Conservation (phyloP, 1,140 invertebrate species). For the Pachyrhynchus sulphureomaculatus region DNA sequence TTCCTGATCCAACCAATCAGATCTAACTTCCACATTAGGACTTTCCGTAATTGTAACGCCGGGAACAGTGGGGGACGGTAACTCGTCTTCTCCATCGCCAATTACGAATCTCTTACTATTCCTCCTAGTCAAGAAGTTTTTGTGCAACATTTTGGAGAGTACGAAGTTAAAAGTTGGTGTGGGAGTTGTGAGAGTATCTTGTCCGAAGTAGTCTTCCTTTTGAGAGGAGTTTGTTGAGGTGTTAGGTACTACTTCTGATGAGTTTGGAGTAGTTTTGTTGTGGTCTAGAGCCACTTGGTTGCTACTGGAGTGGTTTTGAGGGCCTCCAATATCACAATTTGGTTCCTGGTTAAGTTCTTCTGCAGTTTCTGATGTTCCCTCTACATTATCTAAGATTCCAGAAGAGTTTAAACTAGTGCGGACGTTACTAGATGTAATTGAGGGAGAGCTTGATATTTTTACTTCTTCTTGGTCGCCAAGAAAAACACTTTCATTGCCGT, state of each 20-base stretch:
- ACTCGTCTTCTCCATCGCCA: conserved; percentile 45
- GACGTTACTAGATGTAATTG: too few species aligned
- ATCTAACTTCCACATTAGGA: conserved; percentile 22
- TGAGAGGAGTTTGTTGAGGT: neutral
- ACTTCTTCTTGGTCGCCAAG: too few species aligned
- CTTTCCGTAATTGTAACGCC: conserved; percentile 37
- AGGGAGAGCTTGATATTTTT: too few species aligned
- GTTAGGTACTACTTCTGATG: neutral
- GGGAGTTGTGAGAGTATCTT: neutral
- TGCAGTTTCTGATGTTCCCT: too few species aligned
- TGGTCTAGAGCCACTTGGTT: too few species aligned
- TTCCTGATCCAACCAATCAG: conserved; percentile 16
- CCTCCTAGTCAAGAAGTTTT: conserved; percentile 37
- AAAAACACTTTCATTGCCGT: too few species aligned
- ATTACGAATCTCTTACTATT: conserved; percentile 51
- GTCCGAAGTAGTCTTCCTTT: neutral
- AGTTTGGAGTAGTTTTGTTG: neutral
- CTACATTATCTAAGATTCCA: too few species aligned
- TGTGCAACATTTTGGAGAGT: conserved; percentile 16
- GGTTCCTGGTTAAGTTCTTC: too few species aligned
- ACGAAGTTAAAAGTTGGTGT: conserved; percentile 20
- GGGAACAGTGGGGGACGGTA: conserved; percentile 21
- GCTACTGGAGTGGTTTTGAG: too few species aligned
- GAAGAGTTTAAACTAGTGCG: too few species aligned
- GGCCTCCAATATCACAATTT: neutral